Evolutionary conservation across 2,888 invertebrate species (phyloP).

Genomic region (Carcina quercana): DNA sequence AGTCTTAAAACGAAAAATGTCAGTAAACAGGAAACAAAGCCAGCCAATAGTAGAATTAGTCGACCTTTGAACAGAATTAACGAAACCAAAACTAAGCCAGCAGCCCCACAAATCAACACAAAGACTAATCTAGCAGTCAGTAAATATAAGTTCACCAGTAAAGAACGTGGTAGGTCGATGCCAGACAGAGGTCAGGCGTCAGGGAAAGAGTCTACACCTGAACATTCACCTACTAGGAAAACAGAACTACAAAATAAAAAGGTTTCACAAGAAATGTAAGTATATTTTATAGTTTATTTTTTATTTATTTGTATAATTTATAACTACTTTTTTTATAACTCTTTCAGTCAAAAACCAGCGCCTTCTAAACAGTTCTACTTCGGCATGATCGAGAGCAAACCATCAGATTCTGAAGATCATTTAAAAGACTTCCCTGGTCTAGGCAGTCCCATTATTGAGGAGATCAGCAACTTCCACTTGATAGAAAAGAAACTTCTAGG

Average conservation of each 20-base stretch:
- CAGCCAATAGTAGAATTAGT: conserved; percentile 29
- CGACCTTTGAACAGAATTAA: conserved; percentile 44
- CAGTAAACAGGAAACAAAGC: conserved; percentile 35
- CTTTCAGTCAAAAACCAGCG: conserved; percentile 40
- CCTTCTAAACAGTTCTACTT: conserved; percentile 81
- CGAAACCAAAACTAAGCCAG: conserved; percentile 43
- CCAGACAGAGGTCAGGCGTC: conserved; percentile 74
- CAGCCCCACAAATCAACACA: conserved; percentile 25
- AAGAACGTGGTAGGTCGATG: conserved; percentile 44
- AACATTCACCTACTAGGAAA: conserved; percentile 70
- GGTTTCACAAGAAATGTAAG: conserved; percentile 43
- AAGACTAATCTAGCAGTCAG: conserved; percentile 29
- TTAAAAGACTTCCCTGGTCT: conserved; percentile 62
- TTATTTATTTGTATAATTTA: conserved; percentile 3
- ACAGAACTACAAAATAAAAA: conserved; percentile 29
- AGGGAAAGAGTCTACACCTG: conserved; percentile 78
- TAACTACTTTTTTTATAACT: background rate
- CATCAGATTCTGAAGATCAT: conserved; percentile 41
- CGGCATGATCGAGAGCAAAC: conserved; percentile 80
- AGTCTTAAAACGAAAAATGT: conserved; percentile 47
- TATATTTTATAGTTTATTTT: no score
- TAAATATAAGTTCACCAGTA: conserved; percentile 41
- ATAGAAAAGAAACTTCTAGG: conserved; percentile 61
- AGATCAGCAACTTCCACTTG: conserved; percentile 58
- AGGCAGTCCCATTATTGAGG: conserved; percentile 62